A percentile compares a stretch with the other conserved stretches of the same genome.
Conservation (phyloP, 2,797 vertebrate species). For the Neomorphus geoffroyi region DNA sequence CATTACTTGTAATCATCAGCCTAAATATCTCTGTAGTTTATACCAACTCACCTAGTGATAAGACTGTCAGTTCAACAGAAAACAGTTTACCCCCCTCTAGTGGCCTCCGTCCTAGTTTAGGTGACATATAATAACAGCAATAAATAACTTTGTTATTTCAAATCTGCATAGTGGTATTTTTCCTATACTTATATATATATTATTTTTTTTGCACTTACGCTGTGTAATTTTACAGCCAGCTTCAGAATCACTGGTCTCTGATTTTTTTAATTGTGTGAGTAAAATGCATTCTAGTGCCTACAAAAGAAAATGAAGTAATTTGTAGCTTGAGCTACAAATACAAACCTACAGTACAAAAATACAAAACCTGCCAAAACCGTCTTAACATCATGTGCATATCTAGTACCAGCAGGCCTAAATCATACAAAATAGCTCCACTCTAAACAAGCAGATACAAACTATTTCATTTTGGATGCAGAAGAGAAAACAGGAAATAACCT, state of each 20-base stretch:
- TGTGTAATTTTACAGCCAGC: not conserved
- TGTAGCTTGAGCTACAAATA: not conserved
- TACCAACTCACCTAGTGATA: not conserved
- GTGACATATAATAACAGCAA: not conserved
- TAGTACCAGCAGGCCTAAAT: not conserved
- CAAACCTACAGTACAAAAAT: not conserved
- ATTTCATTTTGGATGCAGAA: not conserved
- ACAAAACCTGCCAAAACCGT: not conserved
- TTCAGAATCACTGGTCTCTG: not conserved
- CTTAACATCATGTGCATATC: not conserved
- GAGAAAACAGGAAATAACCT: not conserved
- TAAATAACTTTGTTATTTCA: not conserved
- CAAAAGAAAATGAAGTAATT: not conserved
- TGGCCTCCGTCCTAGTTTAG: not conserved
- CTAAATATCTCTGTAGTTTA: not conserved
- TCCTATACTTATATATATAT: not conserved
- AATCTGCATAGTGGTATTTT: not conserved
- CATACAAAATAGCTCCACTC: not conserved
- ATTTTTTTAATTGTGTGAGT: not conserved
- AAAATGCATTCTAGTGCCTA: not conserved
- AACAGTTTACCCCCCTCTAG: not conserved
- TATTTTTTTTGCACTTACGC: not conserved
- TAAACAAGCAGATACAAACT: accelerated
- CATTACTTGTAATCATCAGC: not conserved
- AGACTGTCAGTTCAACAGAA: not conserved